A percentile compares a stretch with the other conserved stretches of the same genome.
These are phyloP conservation scores for Serripes groenlandicus DNA, from an alignment of 2,888 invertebrate genomes.

Conservation along the genomic window DNA sequence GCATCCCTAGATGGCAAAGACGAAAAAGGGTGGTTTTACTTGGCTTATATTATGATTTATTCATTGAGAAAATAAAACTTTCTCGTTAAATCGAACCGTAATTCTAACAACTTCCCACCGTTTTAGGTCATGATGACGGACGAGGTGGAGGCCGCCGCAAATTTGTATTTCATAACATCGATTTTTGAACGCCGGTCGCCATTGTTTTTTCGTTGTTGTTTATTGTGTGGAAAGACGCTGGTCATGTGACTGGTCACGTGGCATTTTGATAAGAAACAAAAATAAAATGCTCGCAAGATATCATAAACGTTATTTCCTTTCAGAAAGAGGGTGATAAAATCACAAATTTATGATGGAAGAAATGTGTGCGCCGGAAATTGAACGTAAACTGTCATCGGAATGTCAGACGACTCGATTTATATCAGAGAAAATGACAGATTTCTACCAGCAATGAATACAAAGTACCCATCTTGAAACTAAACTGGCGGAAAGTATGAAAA, in stretches of 20 bases:
- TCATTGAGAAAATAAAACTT: slow-evolving; percentile 1
- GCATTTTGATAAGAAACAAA: neutral
- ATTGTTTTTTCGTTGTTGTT: no score
- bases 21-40: neutral
- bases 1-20: no score
- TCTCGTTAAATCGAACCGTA: neutral
- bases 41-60: slow-evolving; percentile 9
- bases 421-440: slow-evolving; percentile 32
- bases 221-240: no score
- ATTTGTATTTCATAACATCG: no score
- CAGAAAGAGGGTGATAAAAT: slow-evolving; percentile 2
- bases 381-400: slow-evolving; percentile 37
- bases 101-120: neutral
- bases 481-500: slow-evolving; percentile 12
- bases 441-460: slow-evolving; percentile 35
- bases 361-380: slow-evolving; percentile 45
- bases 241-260: no score
- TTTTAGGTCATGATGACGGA: no score
- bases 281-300: neutral
- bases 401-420: slow-evolving; percentile 32
- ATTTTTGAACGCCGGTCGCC: neutral
- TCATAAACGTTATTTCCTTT: neutral
- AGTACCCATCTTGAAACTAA: slow-evolving; percentile 20
- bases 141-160: no score
- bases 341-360: slow-evolving; percentile 37